phyloP scores from a whole-genome alignment of 2,113 vertebrate species.

The Arizona elegans region DNA sequence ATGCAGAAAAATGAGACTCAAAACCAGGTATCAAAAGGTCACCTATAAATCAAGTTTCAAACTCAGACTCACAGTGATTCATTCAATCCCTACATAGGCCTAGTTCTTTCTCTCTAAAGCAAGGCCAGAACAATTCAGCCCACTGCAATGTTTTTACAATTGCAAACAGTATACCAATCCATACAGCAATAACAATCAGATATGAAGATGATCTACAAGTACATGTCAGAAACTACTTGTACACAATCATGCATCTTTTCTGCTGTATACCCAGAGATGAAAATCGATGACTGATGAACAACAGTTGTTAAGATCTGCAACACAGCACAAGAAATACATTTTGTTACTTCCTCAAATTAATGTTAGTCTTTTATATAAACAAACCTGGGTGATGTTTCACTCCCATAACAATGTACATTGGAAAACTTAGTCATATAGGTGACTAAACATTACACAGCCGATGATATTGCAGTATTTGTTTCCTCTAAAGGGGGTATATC shows the following conservation, averaged over 20 bases:
- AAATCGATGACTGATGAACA: neutral
- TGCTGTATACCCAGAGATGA: neutral
- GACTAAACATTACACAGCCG: conserved; percentile 51
- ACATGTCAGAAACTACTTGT: neutral
- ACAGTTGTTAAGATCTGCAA: neutral
- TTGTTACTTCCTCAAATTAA: neutral
- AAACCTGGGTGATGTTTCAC: neutral
- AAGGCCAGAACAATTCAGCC: neutral
- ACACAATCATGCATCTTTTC: neutral
- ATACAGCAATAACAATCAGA: neutral
- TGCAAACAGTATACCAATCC: neutral
- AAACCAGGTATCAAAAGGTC: conserved; percentile 29
- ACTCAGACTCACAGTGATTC: neutral
- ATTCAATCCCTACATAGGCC: neutral
- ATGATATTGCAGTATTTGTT: conserved; percentile 57
- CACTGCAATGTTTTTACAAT: neutral
- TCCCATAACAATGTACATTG: conserved; percentile 23
- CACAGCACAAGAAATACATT: neutral
- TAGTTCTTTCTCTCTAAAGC: conserved; percentile 22
- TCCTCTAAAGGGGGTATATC: neutral
- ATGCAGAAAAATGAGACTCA: conserved; percentile 21
- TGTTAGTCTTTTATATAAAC: conserved; percentile 1
- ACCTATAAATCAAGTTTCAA: conserved; percentile 17
- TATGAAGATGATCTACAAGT: neutral
- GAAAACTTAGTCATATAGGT: conserved; percentile 60